Conservation (phyloP, 2,797 vertebrate genomes). For the Sebastiscus tertius region DNA sequence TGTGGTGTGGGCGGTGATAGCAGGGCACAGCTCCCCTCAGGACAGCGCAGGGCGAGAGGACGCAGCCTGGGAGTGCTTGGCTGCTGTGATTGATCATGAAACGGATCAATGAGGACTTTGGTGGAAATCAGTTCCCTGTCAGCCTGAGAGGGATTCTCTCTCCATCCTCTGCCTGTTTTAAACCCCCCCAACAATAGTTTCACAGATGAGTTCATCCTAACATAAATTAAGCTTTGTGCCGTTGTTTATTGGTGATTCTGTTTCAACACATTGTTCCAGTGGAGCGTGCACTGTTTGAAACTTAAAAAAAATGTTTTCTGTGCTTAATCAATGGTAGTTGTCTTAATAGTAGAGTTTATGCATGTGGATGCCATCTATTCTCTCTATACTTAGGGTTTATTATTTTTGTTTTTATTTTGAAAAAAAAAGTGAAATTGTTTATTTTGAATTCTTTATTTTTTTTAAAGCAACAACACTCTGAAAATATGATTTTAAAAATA, state of each 20-base stretch:
- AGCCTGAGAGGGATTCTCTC: constrained; percentile 41
- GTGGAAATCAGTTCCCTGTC: constrained; percentile 80
- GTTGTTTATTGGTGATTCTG: background rate
- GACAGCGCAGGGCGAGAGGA: constrained; percentile 72
- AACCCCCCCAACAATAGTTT: constrained; percentile 14
- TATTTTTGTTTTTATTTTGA: background rate
- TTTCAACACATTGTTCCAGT: background rate
- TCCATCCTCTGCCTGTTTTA: constrained; percentile 26
- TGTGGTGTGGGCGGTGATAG: constrained; percentile 74
- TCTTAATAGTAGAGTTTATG: background rate
- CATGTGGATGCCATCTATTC: background rate
- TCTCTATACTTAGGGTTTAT: background rate
- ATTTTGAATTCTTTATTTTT: rapidly evolving
- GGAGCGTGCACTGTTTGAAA: background rate
- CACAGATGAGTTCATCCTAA: constrained; percentile 6
- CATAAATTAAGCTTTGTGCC: constrained; percentile 22
- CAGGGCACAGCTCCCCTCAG: constrained; percentile 71
- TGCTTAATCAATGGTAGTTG: background rate
- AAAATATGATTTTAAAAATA: background rate
- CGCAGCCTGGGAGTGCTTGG: constrained; percentile 71
- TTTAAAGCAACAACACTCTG: background rate
- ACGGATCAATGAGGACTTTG: constrained; percentile 73
- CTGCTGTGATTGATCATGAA: constrained; percentile 82
- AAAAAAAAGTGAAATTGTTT: background rate
- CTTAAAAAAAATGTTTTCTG: background rate